Conservation (phyloP, 2,113 vertebrate species). For the Chloropsis cyanopogon region DNA sequence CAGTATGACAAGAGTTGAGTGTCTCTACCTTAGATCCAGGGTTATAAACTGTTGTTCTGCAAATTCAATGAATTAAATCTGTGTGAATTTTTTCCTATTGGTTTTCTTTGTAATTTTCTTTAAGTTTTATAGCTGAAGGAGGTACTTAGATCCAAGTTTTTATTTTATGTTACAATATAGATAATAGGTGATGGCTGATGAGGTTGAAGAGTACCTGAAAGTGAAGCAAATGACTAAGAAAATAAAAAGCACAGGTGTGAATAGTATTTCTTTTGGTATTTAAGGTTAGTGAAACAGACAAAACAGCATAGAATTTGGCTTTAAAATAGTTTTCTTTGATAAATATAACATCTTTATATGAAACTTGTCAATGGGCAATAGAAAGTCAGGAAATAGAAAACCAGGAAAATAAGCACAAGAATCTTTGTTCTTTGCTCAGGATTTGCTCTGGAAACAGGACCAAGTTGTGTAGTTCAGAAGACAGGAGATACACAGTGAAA, state of each 20-base stretch:
- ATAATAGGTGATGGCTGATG: neutral
- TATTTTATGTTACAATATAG: neutral
- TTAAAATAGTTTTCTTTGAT: neutral
- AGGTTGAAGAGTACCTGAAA: neutral
- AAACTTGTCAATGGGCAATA: neutral
- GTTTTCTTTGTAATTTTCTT: neutral
- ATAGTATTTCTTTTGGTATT: neutral
- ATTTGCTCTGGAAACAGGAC: neutral
- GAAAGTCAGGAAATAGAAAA: neutral
- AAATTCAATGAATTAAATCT: neutral
- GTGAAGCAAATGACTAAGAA: neutral
- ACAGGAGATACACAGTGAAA: neutral
- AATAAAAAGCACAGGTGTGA: neutral
- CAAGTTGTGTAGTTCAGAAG: neutral
- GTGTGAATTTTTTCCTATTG: neutral
- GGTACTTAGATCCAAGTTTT: neutral
- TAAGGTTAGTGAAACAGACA: neutral
- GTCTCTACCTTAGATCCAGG: neutral
- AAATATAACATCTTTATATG: neutral
- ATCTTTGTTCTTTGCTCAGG: neutral
- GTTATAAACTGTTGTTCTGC: neutral
- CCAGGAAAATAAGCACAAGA: neutral
- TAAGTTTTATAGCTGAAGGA: neutral
- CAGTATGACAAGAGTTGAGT: neutral
- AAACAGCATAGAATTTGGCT: neutral